Conservation (phyloP, 2,113 vertebrate species). For the Delphinus delphis region DNA sequence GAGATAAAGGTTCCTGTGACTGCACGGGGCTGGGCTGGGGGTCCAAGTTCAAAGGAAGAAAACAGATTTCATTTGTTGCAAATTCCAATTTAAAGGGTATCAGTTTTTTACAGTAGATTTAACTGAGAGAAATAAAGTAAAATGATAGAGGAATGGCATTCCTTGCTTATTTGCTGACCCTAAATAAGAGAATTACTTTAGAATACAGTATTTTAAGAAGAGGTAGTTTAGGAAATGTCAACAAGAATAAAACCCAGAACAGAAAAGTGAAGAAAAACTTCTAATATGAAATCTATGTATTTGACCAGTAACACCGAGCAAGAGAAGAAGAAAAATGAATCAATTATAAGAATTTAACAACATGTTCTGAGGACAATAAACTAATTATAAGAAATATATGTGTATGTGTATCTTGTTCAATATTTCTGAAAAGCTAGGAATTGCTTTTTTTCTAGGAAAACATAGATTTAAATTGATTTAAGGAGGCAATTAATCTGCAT, state of each 20-base stretch:
- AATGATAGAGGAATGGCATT: too few species aligned
- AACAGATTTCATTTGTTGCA: background rate
- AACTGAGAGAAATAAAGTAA: background rate
- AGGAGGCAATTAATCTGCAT: background rate
- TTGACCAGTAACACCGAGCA: background rate
- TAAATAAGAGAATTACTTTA: background rate
- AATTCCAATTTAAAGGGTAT: background rate
- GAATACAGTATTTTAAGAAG: background rate
- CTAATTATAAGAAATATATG: too few species aligned
- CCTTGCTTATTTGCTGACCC: background rate
- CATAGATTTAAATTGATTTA: background rate
- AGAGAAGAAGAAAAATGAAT: background rate
- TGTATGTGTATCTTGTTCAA: background rate
- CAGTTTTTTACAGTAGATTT: background rate
- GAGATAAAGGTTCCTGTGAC: conserved; percentile 79
- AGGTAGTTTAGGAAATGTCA: conserved; percentile 43
- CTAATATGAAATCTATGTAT: background rate
- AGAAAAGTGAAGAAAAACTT: conserved; percentile 32
- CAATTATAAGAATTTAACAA: background rate
- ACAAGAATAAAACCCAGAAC: conserved; percentile 41
- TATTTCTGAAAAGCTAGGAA: background rate
- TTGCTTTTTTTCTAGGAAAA: background rate
- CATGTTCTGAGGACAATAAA: background rate
- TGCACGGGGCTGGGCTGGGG: conserved; percentile 31
- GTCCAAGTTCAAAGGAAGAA: conserved; percentile 40